Base-by-base conservation (phyloP, 2,113 vertebrate genomes). In the Myiozetetes cayanensis region DNA sequence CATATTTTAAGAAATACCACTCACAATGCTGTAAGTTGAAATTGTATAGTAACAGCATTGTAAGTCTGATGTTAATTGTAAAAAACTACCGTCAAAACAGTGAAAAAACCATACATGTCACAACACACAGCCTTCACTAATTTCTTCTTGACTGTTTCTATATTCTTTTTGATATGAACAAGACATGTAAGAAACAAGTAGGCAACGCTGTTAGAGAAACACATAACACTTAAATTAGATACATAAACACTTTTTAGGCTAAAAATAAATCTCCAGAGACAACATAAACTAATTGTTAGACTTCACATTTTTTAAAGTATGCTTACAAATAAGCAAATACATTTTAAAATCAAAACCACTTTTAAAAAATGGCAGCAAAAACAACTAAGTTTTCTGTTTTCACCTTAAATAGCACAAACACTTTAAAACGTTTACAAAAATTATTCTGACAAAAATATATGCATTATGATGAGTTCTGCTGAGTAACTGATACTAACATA, bases 41-140 rank as follows among this genome's bases (percentile, higher is more conserved):
- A 90, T 10, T 46, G 52, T 23, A 33, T 1, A 70, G 35, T 56
- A 53, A 22, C 24, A 50, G 24, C 49, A 50, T 8, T 25, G 24
- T 49, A 49, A 49, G 47, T 49, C 25, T 49, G 49, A 49, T 49
- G 24, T 49, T 49, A 25, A 49, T 49, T 25, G 24, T 28, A 49
- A 71, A 76, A 62, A n/a, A 44, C 49, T 70, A 86, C 52, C 28
- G 70, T 16, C 20, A 44, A 61, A 79, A 53, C 5, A 37, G n/a
- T 18, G 44, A 79, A 55, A 14, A 83, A 72, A 75, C 59, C 1
- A 1, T 4, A 50, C 10, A 30, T 0, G 0, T 43, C 20, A 61
- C 13, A 76, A 84, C 65, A 76, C 1, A 0, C 18, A 68, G 71
- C 23, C 35, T 85, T 67, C 47, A 25, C 19, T 52, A 63, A 84